Percentiles rank a stretch among this genome's conserved stretches.
These are phyloP conservation scores for Drosophila arawakana DNA, from an alignment of 1,140 invertebrate genomes.

Conservation along the genomic window DNA sequence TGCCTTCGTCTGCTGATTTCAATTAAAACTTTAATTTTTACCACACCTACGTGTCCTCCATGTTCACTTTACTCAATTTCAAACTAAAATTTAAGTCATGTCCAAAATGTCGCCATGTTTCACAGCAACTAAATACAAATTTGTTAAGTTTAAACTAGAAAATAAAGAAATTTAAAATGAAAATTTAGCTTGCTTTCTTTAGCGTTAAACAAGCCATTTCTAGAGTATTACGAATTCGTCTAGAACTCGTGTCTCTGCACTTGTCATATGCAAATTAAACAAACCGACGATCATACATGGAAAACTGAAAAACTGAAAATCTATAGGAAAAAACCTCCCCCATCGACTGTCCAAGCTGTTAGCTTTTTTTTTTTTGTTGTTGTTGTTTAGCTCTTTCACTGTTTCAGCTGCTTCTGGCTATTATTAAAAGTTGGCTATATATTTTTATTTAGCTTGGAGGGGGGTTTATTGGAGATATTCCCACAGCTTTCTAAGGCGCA, in stretches of 20 bases:
- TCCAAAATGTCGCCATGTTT: too few relatives aligned
- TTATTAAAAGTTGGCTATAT: neutral
- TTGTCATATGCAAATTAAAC: conserved; percentile 39
- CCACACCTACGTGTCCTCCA: too few relatives aligned
- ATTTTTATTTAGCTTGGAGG: neutral
- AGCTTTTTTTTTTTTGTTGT: conserved; percentile 17
- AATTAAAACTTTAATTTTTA: too few relatives aligned
- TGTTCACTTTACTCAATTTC: too few relatives aligned
- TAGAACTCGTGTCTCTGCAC: conserved; percentile 3
- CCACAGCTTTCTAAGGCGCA: conserved; percentile 52
- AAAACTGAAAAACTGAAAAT: too few relatives aligned
- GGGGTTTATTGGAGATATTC: conserved; percentile 17
- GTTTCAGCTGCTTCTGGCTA: conserved; percentile 2
- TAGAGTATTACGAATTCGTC: neutral
- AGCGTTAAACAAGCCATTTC: neutral
- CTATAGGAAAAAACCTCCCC: conserved; percentile 14
- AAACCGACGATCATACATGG: conserved; percentile 19
- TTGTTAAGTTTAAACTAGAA: too few relatives aligned
- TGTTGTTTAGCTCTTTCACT: neutral
- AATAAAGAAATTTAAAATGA: too few relatives aligned
- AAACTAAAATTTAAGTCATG: too few relatives aligned
- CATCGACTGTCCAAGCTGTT: conserved; percentile 33
- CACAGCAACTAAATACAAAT: too few relatives aligned
- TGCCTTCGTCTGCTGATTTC: too few relatives aligned
- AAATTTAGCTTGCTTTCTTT: too few relatives aligned